Conservation (phyloP, 2,113 vertebrate species). For the Crocuta crocuta region DNA sequence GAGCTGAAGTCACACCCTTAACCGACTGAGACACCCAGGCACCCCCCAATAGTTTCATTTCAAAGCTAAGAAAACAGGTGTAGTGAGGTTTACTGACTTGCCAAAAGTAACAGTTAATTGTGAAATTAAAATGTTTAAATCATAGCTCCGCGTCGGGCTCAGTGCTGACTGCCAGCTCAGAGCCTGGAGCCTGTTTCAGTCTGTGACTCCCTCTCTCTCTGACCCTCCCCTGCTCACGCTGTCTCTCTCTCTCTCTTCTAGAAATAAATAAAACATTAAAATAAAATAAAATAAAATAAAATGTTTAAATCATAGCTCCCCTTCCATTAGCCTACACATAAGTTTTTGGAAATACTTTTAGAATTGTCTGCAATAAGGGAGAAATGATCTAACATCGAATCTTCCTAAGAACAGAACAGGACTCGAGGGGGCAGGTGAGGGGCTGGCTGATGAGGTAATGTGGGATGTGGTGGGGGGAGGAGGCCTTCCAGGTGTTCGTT, state of each 20-base stretch:
- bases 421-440: neutral
- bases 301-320: slow-evolving; percentile 2
- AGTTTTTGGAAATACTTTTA: neutral
- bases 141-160: neutral
- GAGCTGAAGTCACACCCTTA: too few species aligned
- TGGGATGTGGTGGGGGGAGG: neutral
- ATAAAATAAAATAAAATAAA: neutral
- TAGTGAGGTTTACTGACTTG: neutral
- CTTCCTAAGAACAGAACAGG: neutral
- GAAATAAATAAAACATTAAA: too few species aligned
- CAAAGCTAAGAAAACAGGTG: slow-evolving; percentile 30
- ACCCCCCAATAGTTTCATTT: neutral
- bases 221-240: too few species aligned
- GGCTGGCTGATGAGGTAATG: neutral
- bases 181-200: too few species aligned
- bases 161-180: too few species aligned
- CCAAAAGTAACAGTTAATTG: neutral
- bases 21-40: too few species aligned
- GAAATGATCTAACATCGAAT: neutral
- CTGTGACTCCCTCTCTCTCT: too few species aligned
- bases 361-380: neutral
- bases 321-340: neutral
- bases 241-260: too few species aligned
- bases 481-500: neutral
- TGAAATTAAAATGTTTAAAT: slow-evolving; percentile 44